Base-by-base conservation (phyloP, 2,797 vertebrate species). In the Lophotriccus pileatus region DNA sequence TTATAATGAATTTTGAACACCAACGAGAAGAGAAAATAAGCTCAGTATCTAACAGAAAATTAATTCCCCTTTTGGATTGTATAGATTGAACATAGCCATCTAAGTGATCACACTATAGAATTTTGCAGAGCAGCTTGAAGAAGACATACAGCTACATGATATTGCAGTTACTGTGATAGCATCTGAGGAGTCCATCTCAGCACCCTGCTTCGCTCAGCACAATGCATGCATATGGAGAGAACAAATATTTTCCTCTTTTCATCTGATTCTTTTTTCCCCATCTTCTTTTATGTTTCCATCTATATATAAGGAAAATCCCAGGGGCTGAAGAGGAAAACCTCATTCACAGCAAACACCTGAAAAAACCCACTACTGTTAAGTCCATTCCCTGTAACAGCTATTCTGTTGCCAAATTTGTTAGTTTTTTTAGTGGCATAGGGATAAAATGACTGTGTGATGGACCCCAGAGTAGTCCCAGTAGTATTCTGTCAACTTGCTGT, bases 401-500 rank as follows among this genome's bases (percentile, higher is more conserved):
- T 63, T 87, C 87, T 52, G 28, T 18, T 77, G 41, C 34, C 30
- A 67, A 44, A 55, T 25, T 77, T 83, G 23, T 23, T 77, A 14
- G 10, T 5, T 0, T 69, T 89, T 83, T 75, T 34, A 60, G 36
- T 62, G 76, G 37, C 34, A 36, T 4, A 69, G 63, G 47, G 77
- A 91, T 93, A 75, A 92, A 79, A 81, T 84, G 41, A 66, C 94
- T 79, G 17, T 72, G n/a, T 91, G 91, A 92, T 66, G 63, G 66
- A 78, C 62, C 41, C 47, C 68, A 85, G 73, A 83, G 69, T 25
- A 77, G 43, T 93, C 94, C 89, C 92, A 76, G 44, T 41, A 72
- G 93, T 60, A 69, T 92, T 86, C 94, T 92, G 55, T 85, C 91
- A 90, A 32, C 58, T 88, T 76, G 69, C 79, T 95, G 91, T 84